A percentile compares a stretch with the other conserved stretches of the same genome.
Conservation (phyloP, 1,140 invertebrate genomes). For the Cotesia typhae region DNA sequence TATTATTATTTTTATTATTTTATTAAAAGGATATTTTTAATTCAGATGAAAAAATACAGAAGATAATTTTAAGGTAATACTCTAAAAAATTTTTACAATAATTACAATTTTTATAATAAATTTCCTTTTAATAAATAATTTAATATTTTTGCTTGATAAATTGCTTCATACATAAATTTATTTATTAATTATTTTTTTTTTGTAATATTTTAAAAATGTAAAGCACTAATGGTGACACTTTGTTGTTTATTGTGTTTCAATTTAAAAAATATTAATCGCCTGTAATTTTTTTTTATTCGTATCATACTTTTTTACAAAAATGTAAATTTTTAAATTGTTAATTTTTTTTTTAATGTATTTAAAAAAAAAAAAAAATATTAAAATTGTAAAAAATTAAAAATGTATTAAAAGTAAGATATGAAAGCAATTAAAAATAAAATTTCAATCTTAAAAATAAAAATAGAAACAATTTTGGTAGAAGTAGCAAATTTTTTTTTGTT, state of each 20-base stretch:
- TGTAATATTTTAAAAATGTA: not conserved
- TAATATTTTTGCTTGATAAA: conserved; percentile 20
- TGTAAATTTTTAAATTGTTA: not conserved
- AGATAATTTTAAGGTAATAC: no score
- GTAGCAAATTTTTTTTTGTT: conserved; percentile 49
- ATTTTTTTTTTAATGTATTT: not conserved
- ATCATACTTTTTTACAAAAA: conserved; percentile 14
- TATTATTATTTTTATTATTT: no score
- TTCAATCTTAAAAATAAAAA: conserved; percentile 13
- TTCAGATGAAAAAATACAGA: not conserved
- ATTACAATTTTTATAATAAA: no score
- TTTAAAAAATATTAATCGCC: not conserved
- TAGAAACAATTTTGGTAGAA: conserved; percentile 41
- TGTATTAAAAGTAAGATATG: conserved; percentile 16
- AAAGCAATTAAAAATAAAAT: conserved; percentile 10
- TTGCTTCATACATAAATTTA: conserved; percentile 12
- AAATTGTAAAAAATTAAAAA: no score
- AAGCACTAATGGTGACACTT: conserved; percentile 22
- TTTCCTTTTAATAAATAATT: not conserved
- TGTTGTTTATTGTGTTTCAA: not conserved
- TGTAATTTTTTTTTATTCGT: conserved; percentile 1
- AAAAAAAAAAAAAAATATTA: not conserved
- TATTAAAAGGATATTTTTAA: not conserved
- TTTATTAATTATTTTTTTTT: conserved; percentile 1
- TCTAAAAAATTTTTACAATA: no score